Evolutionary conservation across 1,140 invertebrate species (phyloP).

Genomic region (Drosophila albomicans): DNA sequence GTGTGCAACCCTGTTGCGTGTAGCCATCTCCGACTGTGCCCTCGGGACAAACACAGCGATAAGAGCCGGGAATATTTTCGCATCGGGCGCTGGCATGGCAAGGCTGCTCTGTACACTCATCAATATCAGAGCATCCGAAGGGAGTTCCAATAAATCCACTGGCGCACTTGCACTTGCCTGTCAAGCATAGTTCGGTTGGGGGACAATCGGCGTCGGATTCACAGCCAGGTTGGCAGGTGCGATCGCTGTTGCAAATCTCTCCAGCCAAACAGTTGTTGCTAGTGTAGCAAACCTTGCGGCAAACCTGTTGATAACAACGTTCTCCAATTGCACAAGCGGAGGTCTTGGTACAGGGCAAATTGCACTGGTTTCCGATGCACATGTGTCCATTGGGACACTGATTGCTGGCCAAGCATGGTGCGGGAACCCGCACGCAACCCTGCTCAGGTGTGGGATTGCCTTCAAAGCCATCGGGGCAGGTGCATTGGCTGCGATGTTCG

Average conservation of each 20-base stretch:
- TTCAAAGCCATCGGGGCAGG: slow-evolving; percentile 93
- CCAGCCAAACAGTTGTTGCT: slow-evolving; percentile 95
- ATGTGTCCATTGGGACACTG: slow-evolving; percentile 90
- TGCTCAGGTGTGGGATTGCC: slow-evolving; percentile 95
- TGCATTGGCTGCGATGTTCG: slow-evolving; percentile 90
- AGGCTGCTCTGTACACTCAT: slow-evolving; percentile 92
- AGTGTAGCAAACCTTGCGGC: slow-evolving; percentile 93
- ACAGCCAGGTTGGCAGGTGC: slow-evolving; percentile 93
- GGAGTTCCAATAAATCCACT: slow-evolving; percentile 89
- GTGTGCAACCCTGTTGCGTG: slow-evolving; percentile 88
- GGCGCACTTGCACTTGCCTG: slow-evolving; percentile 91
- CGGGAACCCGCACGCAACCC: slow-evolving; percentile 92
- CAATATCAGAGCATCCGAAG: slow-evolving; percentile 90
- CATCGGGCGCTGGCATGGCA: slow-evolving; percentile 93
- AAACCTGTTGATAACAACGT: slow-evolving; percentile 91
- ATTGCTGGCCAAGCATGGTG: slow-evolving; percentile 87
- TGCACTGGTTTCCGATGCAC: slow-evolving; percentile 91
- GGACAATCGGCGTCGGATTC: slow-evolving; percentile 92
- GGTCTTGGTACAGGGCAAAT: slow-evolving; percentile 90
- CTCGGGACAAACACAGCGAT: slow-evolving; percentile 90
- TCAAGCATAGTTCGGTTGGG: slow-evolving; percentile 91
- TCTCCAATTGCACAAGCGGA: slow-evolving; percentile 92
- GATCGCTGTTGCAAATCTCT: slow-evolving; percentile 93
- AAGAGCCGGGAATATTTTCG: slow-evolving; percentile 92
- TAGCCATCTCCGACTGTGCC: slow-evolving; percentile 93